Percentiles rank a stretch among this genome's conserved stretches.
Evolutionary conservation across 2,888 invertebrate genomes (phyloP).

Genomic region (Pherbina coryleti): DNA sequence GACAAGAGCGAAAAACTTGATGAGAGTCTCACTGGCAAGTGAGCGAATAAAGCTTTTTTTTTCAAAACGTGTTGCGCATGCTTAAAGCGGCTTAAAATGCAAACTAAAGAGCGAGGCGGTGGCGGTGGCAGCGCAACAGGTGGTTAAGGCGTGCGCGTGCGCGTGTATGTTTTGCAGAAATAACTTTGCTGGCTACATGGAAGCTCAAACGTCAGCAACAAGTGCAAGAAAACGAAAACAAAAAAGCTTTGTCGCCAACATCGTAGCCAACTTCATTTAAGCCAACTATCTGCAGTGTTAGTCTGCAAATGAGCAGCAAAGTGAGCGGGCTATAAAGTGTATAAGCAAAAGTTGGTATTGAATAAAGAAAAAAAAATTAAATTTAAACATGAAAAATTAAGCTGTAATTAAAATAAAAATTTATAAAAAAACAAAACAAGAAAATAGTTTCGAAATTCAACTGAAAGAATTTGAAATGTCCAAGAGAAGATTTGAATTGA

Average conservation of each 20-base stretch:
- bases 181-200: neutral
- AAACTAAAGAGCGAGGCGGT: neutral
- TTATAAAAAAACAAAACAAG: neutral
- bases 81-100: slow-evolving; percentile 45
- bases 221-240: neutral
- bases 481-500: neutral
- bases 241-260: neutral
- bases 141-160: neutral
- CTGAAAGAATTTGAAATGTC: too few relatives aligned
- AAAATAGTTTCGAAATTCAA: too few relatives aligned
- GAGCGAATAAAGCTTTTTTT: neutral
- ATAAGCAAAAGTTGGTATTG: neutral
- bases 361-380: neutral
- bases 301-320: slow-evolving; percentile 68
- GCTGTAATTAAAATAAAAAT: neutral
- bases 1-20: neutral
- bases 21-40: neutral
- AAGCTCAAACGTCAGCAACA: neutral
- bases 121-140: neutral
- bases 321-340: slow-evolving; percentile 58
- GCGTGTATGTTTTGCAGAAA: neutral
- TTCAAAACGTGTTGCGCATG: slow-evolving; percentile 50
- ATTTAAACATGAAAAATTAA: slow-evolving; percentile 24
- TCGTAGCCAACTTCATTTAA: slow-evolving; percentile 60
- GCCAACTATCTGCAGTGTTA: slow-evolving; percentile 65